Evolutionary conservation across 2,113 vertebrate species (phyloP).

Genomic region (Bolborhynchus lineola): DNA sequence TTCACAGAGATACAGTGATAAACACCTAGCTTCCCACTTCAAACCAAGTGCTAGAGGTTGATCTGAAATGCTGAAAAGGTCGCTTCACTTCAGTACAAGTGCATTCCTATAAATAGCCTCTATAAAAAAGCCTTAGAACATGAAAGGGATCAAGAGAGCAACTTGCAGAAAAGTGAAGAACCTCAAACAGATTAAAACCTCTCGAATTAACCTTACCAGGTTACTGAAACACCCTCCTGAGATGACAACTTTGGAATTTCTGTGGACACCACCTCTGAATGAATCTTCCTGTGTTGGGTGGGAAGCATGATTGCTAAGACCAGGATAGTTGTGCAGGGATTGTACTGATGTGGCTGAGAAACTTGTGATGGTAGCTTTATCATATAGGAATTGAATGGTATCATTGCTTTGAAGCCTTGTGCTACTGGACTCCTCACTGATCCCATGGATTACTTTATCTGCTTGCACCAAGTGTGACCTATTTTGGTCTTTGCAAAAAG

Average conservation of each 20-base stretch:
- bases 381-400: background rate
- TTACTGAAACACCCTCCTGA: background rate
- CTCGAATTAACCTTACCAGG: background rate
- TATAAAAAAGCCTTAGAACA: background rate
- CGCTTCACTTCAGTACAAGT: background rate
- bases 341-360: background rate
- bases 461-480: fast-evolving
- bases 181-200: background rate
- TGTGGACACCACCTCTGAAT: background rate
- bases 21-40: background rate
- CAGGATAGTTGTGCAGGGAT: background rate
- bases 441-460: background rate
- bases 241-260: background rate
- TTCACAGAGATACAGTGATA: background rate
- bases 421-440: background rate
- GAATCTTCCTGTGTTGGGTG: background rate
- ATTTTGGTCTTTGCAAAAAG: background rate
- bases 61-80: background rate
- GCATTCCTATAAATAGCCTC: background rate
- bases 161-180: background rate
- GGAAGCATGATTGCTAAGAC: background rate
- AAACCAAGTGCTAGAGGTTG: background rate
- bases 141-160: background rate
- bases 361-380: background rate
- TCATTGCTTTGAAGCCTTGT: background rate